phyloP scores from a whole-genome alignment of 1,140 invertebrate species.

The Helicoverpa armigera region DNA sequence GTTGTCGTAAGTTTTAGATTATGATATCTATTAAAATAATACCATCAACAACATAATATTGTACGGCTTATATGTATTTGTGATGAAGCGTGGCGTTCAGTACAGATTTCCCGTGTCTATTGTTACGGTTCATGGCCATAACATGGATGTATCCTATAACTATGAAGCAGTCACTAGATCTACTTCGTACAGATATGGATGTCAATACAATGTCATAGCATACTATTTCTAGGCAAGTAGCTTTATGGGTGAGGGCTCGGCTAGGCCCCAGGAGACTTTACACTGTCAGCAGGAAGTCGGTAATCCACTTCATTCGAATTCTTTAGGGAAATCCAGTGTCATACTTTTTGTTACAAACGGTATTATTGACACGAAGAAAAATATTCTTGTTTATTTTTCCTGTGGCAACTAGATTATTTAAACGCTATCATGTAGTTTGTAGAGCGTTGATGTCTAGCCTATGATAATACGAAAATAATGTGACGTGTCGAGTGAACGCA shows the following conservation, averaged over 20 bases:
- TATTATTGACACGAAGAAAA: too few species aligned
- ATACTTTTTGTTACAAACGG: not conserved
- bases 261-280: not conserved
- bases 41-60: too few species aligned
- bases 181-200: slow-evolving; percentile 1
- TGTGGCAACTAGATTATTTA: too few species aligned
- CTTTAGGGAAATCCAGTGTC: not conserved
- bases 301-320: not conserved
- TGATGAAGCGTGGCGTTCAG: not conserved
- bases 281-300: not conserved
- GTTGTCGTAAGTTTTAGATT: too few species aligned
- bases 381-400: too few species aligned
- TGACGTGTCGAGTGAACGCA: not conserved
- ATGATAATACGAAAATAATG: not conserved
- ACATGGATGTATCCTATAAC: not conserved
- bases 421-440: not conserved
- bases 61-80: not conserved
- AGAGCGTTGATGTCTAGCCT: not conserved
- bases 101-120: slow-evolving; percentile 29
- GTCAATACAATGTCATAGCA: not conserved
- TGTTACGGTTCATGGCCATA: not conserved
- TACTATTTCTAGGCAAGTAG: too few species aligned
- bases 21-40: too few species aligned
- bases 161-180: not conserved
- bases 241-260: not conserved